Evolutionary conservation across 2,888 invertebrate genomes (phyloP).

Genomic region (Drosophila helvetica): DNA sequence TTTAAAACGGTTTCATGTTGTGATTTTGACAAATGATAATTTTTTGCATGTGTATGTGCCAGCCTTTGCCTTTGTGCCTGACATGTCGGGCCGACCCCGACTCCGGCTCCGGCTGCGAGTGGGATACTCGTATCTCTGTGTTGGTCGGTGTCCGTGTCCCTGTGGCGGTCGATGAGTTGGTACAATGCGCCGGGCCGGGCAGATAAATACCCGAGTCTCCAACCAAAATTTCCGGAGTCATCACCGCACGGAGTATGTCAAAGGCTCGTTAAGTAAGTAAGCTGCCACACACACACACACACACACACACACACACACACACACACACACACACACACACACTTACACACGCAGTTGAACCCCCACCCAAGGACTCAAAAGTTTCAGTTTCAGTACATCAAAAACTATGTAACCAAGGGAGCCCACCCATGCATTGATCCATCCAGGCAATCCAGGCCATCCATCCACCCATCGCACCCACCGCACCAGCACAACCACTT

Average conservation of each 20-base stretch:
- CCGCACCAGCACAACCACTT: neutral
- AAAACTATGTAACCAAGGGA: slow-evolving; percentile 48
- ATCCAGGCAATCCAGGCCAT: neutral
- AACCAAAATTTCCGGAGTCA: slow-evolving; percentile 14
- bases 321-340: slow-evolving; percentile 30
- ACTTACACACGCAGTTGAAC: slow-evolving; percentile 20
- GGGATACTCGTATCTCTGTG: slow-evolving; percentile 30
- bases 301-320: slow-evolving; percentile 30
- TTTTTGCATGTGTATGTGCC: slow-evolving; percentile 55
- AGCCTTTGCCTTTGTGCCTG: slow-evolving; percentile 67
- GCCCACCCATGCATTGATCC: neutral
- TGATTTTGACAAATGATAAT: slow-evolving; percentile 78
- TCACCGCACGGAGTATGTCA: slow-evolving; percentile 51
- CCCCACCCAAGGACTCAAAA: slow-evolving; percentile 34
- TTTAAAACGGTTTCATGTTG: slow-evolving; percentile 78
- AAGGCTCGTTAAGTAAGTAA: slow-evolving; percentile 74
- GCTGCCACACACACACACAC: slow-evolving; percentile 50
- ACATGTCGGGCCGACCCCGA: slow-evolving; percentile 61
- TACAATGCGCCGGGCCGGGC: slow-evolving; percentile 65
- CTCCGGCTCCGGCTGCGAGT: slow-evolving; percentile 4
- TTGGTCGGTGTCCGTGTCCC: slow-evolving; percentile 39
- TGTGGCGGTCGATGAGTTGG: slow-evolving; percentile 67
- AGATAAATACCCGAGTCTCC: slow-evolving; percentile 56
- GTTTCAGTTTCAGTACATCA: slow-evolving; percentile 67
- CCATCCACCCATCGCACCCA: neutral